Base-by-base conservation (phyloP, 1,140 invertebrate genomes). In the Nasonia longicornis region DNA sequence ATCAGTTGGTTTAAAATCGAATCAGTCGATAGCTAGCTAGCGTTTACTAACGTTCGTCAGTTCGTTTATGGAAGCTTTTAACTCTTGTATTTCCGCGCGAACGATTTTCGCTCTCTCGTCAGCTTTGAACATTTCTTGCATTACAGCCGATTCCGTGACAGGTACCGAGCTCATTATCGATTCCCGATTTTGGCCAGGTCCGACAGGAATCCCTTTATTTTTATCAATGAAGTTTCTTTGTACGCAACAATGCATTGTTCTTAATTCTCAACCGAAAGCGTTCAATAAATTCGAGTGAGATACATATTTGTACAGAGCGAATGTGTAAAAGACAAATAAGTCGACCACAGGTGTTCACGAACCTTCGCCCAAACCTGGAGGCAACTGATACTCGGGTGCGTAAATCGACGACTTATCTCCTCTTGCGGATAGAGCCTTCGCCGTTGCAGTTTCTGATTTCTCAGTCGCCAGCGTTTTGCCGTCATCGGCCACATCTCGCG, bases 51-150 rank as follows among this genome's bases (percentile, higher is more conserved):
- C 71, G 8, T 67, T 29, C 0, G 8, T 52, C 8, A 29, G 71
- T 76, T 14, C 89, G 74, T 2, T 84, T 80, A 4, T 22, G 20
- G 20, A 89, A 70, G 72, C 88, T 84, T 86, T 88, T 10, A 87
- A 67, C 52, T 84, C 67, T 29, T 86, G 75, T 11, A 89, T 89
- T 52, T 89, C 87, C 16, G 81, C 52, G 3, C 78, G 77, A 11
- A 89, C 77, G 1, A 70, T 16, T 12, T 79, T 81, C 20, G 86
- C 88, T 83, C 82, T 84, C 22, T 86, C 82, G 10, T 87, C 81
- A 2, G 85, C 85, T 4, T 52, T 63, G 14, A 81, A 84, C 77
- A 90, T 85, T 52, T 89, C 85, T 22, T 73, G 35, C 6, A 87
- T 75, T 0, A 88, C 84, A 10, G 58, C 75, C 1, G 84, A 72